These are phyloP conservation scores for Diceros bicornis DNA, from an alignment of 2,797 vertebrate genomes.

Conservation along the genomic window DNA sequence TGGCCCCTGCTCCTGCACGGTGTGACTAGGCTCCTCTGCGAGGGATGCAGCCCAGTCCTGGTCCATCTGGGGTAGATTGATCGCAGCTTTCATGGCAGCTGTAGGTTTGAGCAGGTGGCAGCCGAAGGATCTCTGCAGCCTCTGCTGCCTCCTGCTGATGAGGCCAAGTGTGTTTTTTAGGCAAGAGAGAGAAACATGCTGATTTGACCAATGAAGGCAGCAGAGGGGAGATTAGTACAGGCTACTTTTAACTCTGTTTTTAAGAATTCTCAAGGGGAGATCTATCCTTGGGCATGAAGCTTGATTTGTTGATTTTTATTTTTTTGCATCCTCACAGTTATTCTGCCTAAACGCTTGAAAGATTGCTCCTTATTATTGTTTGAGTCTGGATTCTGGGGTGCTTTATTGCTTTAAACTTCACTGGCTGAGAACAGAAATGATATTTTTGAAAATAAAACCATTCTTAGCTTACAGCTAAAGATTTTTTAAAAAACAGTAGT, in stretches of 20 bases:
- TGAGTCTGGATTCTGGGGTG: background rate
- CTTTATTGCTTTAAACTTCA: background rate
- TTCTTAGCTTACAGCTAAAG: background rate
- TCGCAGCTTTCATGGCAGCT: background rate
- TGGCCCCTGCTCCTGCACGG: background rate
- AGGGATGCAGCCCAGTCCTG: background rate
- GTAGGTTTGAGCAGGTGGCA: background rate
- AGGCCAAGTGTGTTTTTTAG: background rate
- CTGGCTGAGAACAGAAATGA: constrained; percentile 28
- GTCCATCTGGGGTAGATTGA: background rate
- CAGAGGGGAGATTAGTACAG: background rate
- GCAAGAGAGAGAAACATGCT: background rate
- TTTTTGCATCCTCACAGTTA: background rate
- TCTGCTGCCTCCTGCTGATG: constrained; percentile 74
- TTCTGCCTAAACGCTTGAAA: background rate
- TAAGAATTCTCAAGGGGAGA: background rate
- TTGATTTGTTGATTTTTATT: background rate
- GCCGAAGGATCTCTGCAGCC: background rate
- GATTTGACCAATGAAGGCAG: background rate
- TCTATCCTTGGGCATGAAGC: background rate
- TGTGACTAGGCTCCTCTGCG: background rate
- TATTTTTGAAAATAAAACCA: constrained; percentile 38
- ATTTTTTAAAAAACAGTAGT: background rate
- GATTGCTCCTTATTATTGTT: background rate
- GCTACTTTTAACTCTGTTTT: background rate